A percentile compares a stretch with the other conserved stretches of the same genome.
Evolutionary conservation across 2,113 vertebrate species (phyloP).

Genomic region (Sialia sialis): DNA sequence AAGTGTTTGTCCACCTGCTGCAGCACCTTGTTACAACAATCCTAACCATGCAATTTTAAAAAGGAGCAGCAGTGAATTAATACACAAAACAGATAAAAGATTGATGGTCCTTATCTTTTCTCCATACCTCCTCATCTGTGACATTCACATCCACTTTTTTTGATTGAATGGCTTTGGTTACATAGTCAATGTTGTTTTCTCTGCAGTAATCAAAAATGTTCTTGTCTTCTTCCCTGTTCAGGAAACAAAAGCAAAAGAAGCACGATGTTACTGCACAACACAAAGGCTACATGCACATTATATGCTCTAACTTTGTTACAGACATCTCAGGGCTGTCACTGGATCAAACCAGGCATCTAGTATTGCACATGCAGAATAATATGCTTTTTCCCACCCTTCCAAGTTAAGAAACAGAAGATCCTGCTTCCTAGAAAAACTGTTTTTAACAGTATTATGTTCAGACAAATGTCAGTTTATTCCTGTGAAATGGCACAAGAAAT

Average conservation of each 20-base stretch:
- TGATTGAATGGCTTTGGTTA: slow-evolving; percentile 86
- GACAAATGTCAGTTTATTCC: neutral
- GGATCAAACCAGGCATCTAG: neutral
- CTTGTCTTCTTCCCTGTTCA: slow-evolving; percentile 93
- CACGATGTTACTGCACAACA: slow-evolving; percentile 5
- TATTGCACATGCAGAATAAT: neutral
- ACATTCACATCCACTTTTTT: slow-evolving; percentile 88
- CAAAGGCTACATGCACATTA: neutral
- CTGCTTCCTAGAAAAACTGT: neutral
- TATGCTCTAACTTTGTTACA: neutral
- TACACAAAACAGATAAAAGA: neutral
- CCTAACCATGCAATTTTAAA: neutral
- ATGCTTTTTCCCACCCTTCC: accelerated
- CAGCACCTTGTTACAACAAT: neutral
- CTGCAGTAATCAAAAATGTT: slow-evolving; percentile 98
- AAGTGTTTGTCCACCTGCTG: neutral
- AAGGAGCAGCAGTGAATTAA: neutral
- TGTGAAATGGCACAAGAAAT: neutral
- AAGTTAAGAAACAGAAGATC: neutral
- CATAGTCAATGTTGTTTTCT: slow-evolving; percentile 92
- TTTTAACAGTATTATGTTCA: neutral
- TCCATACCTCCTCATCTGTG: slow-evolving; percentile 91
- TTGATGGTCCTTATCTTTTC: neutral
- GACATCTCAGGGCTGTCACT: neutral
- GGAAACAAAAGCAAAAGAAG: slow-evolving; percentile 42